Base-by-base conservation (phyloP, 2,113 vertebrate species). In the Rhinichthys klamathensis region DNA sequence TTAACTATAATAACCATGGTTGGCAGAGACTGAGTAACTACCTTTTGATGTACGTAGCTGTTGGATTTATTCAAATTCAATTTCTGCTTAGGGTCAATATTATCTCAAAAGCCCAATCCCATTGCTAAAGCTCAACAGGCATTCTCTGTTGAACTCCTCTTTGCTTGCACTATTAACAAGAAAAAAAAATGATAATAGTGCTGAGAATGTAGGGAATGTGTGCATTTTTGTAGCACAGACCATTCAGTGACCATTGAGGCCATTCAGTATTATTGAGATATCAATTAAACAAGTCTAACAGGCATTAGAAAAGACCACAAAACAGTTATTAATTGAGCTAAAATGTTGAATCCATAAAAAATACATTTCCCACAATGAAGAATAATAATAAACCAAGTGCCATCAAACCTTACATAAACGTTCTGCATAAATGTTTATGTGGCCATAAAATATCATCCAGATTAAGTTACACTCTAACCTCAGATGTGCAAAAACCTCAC, bases 71-170 rank as follows among this genome's bases (percentile, higher is more conserved):
- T 41, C 6, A 27, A 8, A 80, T 27, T 44, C 0, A 11, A 25
- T 25, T 35, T 63, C 38, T 61, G 58, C 35, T 56, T 10, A 15
- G 4, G 76, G 58, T n/a, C 77, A 44, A 15, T 44, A 63, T 63
- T 41, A 61, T 16, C 77, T 41, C 21, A 25, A 25, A 32, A 61
- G 77, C 7, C 49, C 6, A 44, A 63, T 63, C 35, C 18, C 2
- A 38, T 13, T 60, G 77, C 32, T 61, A 73, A 73, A 46, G 23
- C 11, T 11, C 38, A 25, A 46, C 70, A 15, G 56, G 35, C 56
- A 63, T 61, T 44, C 35, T 44, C n/a, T 80, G 23, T 44, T 80
- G n/a, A 46, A 61, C 23, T 80, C 56, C 21, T 78, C 11, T 77
- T 51, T 44, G 15, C 35, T 25, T 13, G 13, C 18, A 58, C 51